These are phyloP conservation scores for Pteropus rufus DNA, from an alignment of 2,797 vertebrate species.

Conservation along the genomic window DNA sequence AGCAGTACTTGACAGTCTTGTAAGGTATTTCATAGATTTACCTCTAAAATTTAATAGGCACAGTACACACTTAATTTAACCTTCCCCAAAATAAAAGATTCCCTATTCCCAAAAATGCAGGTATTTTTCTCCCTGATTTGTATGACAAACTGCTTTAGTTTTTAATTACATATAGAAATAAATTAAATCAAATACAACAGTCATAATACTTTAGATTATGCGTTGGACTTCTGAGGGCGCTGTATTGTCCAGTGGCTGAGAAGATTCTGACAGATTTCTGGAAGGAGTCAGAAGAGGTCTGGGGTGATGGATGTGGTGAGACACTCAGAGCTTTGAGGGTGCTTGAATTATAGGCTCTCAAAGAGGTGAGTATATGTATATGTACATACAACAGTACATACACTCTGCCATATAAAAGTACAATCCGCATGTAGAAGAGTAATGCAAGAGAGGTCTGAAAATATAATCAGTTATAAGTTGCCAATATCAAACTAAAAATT, in stretches of 20 bases:
- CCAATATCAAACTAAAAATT: slow-evolving; percentile 3
- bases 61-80: neutral
- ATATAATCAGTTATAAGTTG: neutral
- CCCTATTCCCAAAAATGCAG: neutral
- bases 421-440: neutral
- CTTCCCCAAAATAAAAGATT: slow-evolving; percentile 1
- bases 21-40: neutral
- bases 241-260: neutral
- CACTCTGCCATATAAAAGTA: neutral
- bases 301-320: neutral
- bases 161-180: slow-evolving; percentile 17
- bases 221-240: neutral
- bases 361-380: neutral
- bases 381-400: neutral
- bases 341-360: neutral
- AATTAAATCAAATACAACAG: neutral
- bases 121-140: neutral
- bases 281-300: neutral
- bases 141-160: slow-evolving; percentile 21
- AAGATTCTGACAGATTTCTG: neutral
- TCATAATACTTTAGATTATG: neutral
- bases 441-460: neutral
- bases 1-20: neutral
- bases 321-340: neutral
- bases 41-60: neutral